Evolutionary conservation across 2,888 invertebrate species (phyloP).

Genomic region (Sesia bembeciformis): DNA sequence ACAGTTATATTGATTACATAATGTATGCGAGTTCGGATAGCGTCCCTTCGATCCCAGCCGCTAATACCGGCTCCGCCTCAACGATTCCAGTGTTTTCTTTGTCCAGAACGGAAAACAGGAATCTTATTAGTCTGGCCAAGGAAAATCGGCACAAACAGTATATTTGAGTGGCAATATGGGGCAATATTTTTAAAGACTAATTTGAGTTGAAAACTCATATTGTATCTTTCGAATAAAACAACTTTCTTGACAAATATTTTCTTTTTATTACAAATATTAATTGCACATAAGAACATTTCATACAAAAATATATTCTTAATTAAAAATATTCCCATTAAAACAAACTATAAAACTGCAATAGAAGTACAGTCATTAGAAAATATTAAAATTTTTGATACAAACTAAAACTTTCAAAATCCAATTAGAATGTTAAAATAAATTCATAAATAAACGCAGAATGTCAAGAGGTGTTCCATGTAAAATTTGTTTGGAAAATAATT

Average conservation of each 20-base stretch:
- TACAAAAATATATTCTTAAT: conserved; percentile 73
- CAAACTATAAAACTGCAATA: conserved; percentile 45
- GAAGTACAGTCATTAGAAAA: neutral
- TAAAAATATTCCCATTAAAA: conserved; percentile 65
- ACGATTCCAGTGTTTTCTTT: neutral
- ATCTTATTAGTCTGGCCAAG: neutral
- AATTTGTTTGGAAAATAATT: conserved; percentile 1
- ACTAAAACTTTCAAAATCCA: conserved; percentile 9
- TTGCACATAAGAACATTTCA: conserved; percentile 69
- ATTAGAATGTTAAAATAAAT: neutral
- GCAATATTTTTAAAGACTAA: neutral
- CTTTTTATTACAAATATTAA: conserved; percentile 70
- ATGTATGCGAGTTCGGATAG: conserved; percentile 45
- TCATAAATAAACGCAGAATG: conserved; percentile 36
- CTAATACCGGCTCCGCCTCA: neutral
- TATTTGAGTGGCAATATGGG: no score
- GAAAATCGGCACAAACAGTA: neutral
- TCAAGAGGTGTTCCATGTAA: conserved; percentile 31
- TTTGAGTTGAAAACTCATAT: neutral
- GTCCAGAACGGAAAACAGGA: neutral
- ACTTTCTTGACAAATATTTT: conserved; percentile 47
- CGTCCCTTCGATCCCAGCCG: conserved; percentile 7
- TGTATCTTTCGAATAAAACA: conserved; percentile 18
- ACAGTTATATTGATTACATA: conserved; percentile 19
- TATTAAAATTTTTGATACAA: conserved; percentile 13